These are phyloP conservation scores for Stegodyphus dumicola DNA, from an alignment of 1,140 invertebrate species.

Conservation along the genomic window DNA sequence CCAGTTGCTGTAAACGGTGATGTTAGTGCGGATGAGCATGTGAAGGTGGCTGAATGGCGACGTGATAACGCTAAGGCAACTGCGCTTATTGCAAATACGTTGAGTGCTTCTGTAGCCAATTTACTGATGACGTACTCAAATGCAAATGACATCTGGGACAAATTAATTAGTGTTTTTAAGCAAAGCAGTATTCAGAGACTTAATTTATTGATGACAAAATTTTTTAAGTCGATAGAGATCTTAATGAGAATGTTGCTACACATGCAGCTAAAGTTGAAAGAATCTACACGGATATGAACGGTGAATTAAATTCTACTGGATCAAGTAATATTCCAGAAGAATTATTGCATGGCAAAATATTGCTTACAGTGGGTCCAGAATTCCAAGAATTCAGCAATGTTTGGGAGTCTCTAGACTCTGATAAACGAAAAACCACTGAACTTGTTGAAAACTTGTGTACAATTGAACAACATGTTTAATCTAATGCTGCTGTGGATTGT, in stretches of 20 bases:
- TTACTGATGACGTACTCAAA: slow-evolving; percentile 1
- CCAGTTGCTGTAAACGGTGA: not conserved
- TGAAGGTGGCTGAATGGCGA: not conserved
- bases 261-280: too few species aligned
- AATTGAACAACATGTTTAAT: too few species aligned
- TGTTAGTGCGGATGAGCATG: not conserved
- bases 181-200: too few species aligned
- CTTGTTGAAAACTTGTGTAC: too few species aligned
- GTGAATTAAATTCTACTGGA: not conserved
- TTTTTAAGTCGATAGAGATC: too few species aligned
- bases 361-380: not conserved
- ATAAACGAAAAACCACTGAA: too few species aligned
- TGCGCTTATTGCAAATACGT: not conserved
- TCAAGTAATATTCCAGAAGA: not conserved
- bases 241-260: too few species aligned
- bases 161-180: too few species aligned
- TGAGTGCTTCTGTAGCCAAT: not conserved
- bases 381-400: too few species aligned
- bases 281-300: slow-evolving; percentile 29
- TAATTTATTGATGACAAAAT: too few species aligned
- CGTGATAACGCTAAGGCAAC: not conserved
- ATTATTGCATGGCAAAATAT: slow-evolving; percentile 1
- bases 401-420: too few species aligned
- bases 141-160: slow-evolving; percentile 13
- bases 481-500: slow-evolving; percentile 63